Conservation (phyloP, 2,888 invertebrate genomes). For the Miltochrista miniata region DNA sequence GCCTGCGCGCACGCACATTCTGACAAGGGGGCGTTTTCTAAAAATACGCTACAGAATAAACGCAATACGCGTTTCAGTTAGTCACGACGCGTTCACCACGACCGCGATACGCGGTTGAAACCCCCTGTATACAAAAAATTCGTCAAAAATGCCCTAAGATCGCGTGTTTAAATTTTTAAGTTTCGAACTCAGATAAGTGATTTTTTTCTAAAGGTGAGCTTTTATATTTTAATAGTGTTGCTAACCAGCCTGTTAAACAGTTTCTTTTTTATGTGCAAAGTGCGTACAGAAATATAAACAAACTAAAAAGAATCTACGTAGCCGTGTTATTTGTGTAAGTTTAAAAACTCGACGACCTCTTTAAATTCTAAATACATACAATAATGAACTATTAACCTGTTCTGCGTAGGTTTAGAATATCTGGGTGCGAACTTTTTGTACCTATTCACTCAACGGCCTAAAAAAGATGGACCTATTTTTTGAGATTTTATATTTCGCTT, state of each 20-base stretch:
- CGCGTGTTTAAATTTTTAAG: conserved; percentile 14
- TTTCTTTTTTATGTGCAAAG: conserved; percentile 3
- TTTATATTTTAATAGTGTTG: not conserved
- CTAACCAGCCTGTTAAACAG: not conserved
- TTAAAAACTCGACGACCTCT: conserved; percentile 36
- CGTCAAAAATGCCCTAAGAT: conserved; percentile 29
- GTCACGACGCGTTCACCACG: conserved; percentile 61
- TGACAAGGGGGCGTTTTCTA: conserved; percentile 79
- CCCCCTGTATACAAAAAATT: conserved; percentile 16
- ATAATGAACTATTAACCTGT: conserved; percentile 32
- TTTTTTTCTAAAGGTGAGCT: conserved; percentile 18
- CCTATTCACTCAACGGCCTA: conserved; percentile 1
- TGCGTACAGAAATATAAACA: conserved; percentile 13
- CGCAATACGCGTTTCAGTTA: conserved; percentile 56
- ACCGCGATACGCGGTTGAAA: conserved; percentile 43
- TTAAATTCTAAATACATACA: conserved; percentile 39
- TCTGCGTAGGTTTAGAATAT: no score
- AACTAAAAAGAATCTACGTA: conserved; percentile 3
- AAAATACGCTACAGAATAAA: conserved; percentile 69
- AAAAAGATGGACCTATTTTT: conserved; percentile 4
- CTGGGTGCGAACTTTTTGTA: conserved; percentile 15
- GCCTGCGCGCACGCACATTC: conserved; percentile 51
- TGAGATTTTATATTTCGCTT: conserved; percentile 19
- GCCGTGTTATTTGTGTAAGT: conserved; percentile 25
- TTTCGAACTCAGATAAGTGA: conserved; percentile 3